Percentiles rank a stretch among this genome's conserved stretches.
Conservation (phyloP, 2,888 invertebrate genomes). For the Rhogogaster chlorosoma region DNA sequence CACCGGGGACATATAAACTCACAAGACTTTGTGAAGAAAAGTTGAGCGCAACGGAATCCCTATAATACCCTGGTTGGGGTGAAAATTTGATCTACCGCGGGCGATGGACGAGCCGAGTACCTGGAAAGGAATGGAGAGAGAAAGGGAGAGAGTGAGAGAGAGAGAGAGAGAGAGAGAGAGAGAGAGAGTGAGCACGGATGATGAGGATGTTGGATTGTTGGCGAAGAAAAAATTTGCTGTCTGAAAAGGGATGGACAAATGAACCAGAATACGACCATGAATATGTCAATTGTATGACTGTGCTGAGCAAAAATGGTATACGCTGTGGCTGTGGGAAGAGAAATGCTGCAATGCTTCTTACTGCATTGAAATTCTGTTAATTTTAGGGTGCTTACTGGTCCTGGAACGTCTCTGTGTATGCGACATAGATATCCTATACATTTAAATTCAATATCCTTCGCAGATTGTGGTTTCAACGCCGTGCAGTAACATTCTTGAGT, state of each 20-base stretch:
- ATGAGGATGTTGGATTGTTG: constrained; percentile 30
- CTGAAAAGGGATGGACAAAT: not conserved
- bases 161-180: not conserved
- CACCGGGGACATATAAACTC: not conserved
- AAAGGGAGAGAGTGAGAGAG: constrained; percentile 2
- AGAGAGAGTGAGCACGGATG: not conserved
- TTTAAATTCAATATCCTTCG: not conserved
- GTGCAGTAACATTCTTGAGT: not conserved
- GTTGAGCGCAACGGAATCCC: not conserved
- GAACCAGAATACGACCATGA: constrained; percentile 25
- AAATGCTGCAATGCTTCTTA: constrained; percentile 9
- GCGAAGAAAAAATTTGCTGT: not conserved
- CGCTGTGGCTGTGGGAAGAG: constrained; percentile 15
- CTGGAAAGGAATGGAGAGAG: not conserved
- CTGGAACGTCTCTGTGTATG: not conserved
- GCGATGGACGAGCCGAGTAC: not conserved
- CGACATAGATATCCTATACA: not conserved
- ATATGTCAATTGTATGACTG: constrained; percentile 43
- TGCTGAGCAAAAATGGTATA: not conserved
- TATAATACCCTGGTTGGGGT: not conserved
- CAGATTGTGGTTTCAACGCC: not conserved
- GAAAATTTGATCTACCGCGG: not conserved
- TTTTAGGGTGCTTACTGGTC: not conserved
- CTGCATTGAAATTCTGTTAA: not conserved
- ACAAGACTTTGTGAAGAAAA: not conserved